Evolutionary conservation across 2,797 vertebrate genomes (phyloP).

Genomic region (Linurgus olivaceus): DNA sequence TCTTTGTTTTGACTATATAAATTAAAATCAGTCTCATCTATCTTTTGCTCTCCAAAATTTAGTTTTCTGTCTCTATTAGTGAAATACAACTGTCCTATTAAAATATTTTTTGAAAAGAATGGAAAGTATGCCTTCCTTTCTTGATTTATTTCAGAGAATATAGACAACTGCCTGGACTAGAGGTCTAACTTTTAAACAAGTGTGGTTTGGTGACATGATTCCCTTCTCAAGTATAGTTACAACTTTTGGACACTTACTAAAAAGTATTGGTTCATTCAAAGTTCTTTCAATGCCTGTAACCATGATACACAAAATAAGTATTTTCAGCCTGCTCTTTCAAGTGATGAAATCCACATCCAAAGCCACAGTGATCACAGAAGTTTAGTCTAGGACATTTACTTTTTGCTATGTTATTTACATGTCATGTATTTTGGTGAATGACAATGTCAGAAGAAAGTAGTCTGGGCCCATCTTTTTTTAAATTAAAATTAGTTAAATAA

Average conservation of each 20-base stretch:
- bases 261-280: neutral
- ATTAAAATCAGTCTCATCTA: neutral
- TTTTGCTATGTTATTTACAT: rapidly evolving
- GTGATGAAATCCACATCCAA: neutral
- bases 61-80: neutral
- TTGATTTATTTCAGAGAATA: neutral
- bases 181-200: neutral
- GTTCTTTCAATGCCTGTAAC: neutral
- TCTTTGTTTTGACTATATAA: neutral
- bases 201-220: neutral
- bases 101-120: neutral
- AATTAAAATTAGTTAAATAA: neutral
- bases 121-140: neutral
- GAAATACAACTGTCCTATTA: neutral
- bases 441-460: neutral
- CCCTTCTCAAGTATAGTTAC: neutral
- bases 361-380: neutral
- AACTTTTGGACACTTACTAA: neutral
- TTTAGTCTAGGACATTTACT: neutral
- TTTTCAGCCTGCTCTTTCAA: neutral
- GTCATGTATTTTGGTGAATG: neutral
- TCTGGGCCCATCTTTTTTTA: neutral
- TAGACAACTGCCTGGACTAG: neutral
- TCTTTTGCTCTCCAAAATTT: neutral
- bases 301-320: neutral